These are phyloP conservation scores for Odocoileus virginianus DNA, from an alignment of 2,113 vertebrate species.

Conservation along the genomic window DNA sequence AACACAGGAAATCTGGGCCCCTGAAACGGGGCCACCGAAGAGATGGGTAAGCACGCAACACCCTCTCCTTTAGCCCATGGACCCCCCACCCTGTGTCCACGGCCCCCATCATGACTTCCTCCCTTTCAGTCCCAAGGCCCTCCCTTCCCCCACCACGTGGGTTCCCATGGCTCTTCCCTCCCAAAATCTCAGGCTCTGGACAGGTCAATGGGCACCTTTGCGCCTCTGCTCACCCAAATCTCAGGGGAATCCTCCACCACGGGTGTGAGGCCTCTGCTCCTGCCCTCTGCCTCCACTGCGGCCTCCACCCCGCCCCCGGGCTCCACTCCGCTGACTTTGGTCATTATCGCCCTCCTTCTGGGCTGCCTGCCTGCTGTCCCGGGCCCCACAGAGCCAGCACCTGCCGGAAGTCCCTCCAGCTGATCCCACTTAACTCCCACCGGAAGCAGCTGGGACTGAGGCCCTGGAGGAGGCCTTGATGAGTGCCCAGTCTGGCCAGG, in stretches of 20 bases:
- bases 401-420: neutral
- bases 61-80: neutral
- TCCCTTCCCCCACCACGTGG: neutral
- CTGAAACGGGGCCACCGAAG: conserved; percentile 68
- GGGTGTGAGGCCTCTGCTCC: neutral
- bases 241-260: neutral
- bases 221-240: neutral
- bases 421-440: neutral
- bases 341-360: neutral
- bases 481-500: neutral
- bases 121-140: neutral
- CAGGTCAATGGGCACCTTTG: neutral
- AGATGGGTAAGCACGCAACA: conserved; percentile 65
- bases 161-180: neutral
- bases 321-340: neutral
- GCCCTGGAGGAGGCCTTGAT: neutral
- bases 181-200: neutral
- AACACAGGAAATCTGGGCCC: conserved; percentile 59
- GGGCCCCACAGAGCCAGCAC: neutral
- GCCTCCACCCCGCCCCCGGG: neutral
- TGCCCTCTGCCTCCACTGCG: neutral
- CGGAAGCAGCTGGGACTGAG: neutral
- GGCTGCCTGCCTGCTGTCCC: neutral
- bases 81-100: neutral
- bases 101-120: neutral